Base-by-base conservation (phyloP, 1,140 invertebrate species). In the Drosophila ananassae region DNA sequence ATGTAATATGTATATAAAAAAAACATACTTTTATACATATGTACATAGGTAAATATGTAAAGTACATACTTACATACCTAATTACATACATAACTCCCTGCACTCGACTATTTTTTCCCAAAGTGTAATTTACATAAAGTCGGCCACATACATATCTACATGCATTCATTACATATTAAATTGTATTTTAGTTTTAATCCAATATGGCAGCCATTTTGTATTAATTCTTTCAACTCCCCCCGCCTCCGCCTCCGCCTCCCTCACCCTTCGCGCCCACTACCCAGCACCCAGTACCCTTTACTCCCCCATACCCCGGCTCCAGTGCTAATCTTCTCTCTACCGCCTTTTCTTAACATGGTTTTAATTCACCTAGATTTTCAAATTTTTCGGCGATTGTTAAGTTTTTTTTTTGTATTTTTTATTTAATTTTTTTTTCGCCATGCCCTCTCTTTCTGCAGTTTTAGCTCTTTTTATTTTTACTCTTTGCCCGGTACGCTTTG, bases 191-290 rank as follows among this genome's bases (percentile, higher is more conserved):
- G 84, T 90, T 89, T 89, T 89, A 89, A 89, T 87, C 79, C 84
- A 89, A 89, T 89, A 89, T 90, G 84, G 84, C 84, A 84, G 84
- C 84, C 85, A 89, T 90, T 89, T 89, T 89, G 84, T 87, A 78
- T 83, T 58, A 89, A 83, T 79, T 77, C 83, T 89, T 79, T 81
- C 52, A 67, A 59, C 68, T 69, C 46, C 74, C 79, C 73, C 69
- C 62, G 10, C 37, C 71, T 77, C 72, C 30, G n/a, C 12, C 37
- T 2, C n/a, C 39, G 3, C 39, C 71, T 77, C 72, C 30, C 44
- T 32, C 50, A 48, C 34, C 73, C 71, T 60, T 44, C 48, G 48
- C 58, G 72, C 59, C 59, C 34, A n/a, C 9, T 37, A 17, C 30
- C 47, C 37, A 60, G 52, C 50, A 56, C 56, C 52, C 54, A 68